Conservation (phyloP, 2,113 vertebrate species). For the Cyprinodon tularosa region DNA sequence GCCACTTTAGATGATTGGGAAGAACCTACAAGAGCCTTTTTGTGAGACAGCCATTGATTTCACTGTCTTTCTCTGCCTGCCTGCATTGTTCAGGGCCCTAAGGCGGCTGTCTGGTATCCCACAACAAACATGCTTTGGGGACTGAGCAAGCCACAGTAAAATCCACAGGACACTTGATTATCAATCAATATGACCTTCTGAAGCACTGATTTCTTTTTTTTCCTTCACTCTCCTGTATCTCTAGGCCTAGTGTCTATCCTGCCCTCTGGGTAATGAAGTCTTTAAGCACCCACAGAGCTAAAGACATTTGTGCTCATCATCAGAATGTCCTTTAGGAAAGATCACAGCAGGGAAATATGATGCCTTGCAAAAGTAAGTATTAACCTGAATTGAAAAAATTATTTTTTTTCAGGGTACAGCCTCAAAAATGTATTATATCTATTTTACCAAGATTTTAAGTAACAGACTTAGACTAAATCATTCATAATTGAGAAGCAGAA, state of each 20-base stretch:
- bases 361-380: neutral
- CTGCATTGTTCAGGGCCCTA: slow-evolving; percentile 61
- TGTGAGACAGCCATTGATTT: slow-evolving; percentile 72
- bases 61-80: slow-evolving; percentile 60
- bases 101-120: slow-evolving; percentile 63
- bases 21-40: slow-evolving; percentile 45
- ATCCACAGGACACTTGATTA: slow-evolving; percentile 62
- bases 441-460: neutral
- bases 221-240: slow-evolving; percentile 37
- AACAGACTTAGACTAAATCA: no score
- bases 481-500: no score
- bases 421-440: neutral
- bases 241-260: slow-evolving; percentile 21
- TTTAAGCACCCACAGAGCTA: slow-evolving; percentile 49
- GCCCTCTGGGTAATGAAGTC: slow-evolving; percentile 49
- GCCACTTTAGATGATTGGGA: slow-evolving; percentile 64
- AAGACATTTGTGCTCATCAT: slow-evolving; percentile 60
- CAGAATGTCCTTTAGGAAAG: slow-evolving; percentile 58
- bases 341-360: slow-evolving; percentile 40
- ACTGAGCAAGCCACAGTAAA: slow-evolving; percentile 48
- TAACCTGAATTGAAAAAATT: neutral
- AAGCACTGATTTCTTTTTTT: slow-evolving; percentile 36
- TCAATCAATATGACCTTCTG: slow-evolving; percentile 77
- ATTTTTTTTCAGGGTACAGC: neutral
- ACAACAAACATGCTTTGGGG: slow-evolving; percentile 60